phyloP scores from a whole-genome alignment of 2,113 vertebrate species.

The Colossoma macropomum region DNA sequence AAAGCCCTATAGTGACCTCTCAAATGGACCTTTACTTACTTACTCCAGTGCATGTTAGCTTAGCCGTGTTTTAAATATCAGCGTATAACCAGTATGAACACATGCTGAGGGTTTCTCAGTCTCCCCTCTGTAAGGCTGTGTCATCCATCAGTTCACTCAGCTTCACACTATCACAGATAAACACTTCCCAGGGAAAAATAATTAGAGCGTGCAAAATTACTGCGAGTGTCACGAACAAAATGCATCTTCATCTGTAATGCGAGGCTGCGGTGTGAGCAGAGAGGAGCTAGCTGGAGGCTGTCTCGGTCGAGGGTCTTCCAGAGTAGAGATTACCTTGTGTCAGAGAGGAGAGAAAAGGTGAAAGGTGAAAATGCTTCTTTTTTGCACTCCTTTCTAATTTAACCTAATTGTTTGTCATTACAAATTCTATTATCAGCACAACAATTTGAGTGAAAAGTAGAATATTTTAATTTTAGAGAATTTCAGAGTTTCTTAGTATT shows the following conservation, averaged over 20 bases:
- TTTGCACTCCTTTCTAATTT: no score
- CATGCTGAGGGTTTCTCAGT: not conserved
- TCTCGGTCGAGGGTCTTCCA: not conserved
- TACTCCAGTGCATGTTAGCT: not conserved
- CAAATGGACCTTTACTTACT: no score
- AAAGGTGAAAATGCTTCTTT: no score
- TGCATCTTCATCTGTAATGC: conserved; percentile 31
- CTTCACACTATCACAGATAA: conserved; percentile 28
- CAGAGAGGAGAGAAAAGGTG: not conserved
- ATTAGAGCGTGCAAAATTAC: conserved; percentile 44
- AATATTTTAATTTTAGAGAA: no score
- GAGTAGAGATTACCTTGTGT: not conserved
- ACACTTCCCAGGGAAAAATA: conserved; percentile 36
- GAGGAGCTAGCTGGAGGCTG: not conserved
- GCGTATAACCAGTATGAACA: not conserved
- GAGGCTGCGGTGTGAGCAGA: not conserved
- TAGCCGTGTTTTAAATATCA: not conserved
- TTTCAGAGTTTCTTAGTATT: no score
- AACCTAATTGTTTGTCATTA: no score
- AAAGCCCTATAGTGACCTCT: no score
- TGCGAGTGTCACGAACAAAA: conserved; percentile 34
- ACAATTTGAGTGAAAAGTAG: no score
- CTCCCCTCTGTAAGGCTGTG: not conserved
- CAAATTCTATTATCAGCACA: no score
- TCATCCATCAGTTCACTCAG: conserved; percentile 41